Evolutionary conservation across 2,113 vertebrate genomes (phyloP).

Genomic region (Shinisaurus crocodilurus): DNA sequence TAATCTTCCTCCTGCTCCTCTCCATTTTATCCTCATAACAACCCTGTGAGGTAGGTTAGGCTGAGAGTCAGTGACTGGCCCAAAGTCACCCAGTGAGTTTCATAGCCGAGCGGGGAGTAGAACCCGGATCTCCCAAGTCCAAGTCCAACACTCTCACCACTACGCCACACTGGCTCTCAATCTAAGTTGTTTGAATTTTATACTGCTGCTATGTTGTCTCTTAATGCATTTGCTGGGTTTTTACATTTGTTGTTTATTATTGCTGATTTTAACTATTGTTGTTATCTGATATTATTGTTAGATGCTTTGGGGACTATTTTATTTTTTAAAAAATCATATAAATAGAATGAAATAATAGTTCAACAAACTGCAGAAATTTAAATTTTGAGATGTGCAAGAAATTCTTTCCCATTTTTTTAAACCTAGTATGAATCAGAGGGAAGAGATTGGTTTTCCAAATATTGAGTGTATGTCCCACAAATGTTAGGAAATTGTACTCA

Average conservation of each 20-base stretch:
- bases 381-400: background rate
- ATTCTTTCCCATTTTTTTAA: background rate
- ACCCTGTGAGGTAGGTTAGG: too few species aligned
- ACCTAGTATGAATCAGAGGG: background rate
- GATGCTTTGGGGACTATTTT: background rate
- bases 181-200: background rate
- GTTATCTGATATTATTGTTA: background rate
- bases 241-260: background rate
- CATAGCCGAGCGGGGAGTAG: too few species aligned
- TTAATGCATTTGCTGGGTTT: background rate
- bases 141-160: too few species aligned
- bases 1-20: too few species aligned
- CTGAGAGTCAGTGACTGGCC: too few species aligned
- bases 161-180: too few species aligned
- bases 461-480: background rate
- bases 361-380: background rate
- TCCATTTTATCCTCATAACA: too few species aligned
- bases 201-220: background rate
- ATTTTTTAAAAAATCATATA: background rate
- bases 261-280: background rate
- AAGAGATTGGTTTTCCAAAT: background rate
- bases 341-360: background rate
- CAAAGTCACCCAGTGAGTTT: too few species aligned
- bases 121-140: too few species aligned
- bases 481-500: background rate